Conservation (phyloP, 2,113 vertebrate species). For the Corythoichthys intestinalis region DNA sequence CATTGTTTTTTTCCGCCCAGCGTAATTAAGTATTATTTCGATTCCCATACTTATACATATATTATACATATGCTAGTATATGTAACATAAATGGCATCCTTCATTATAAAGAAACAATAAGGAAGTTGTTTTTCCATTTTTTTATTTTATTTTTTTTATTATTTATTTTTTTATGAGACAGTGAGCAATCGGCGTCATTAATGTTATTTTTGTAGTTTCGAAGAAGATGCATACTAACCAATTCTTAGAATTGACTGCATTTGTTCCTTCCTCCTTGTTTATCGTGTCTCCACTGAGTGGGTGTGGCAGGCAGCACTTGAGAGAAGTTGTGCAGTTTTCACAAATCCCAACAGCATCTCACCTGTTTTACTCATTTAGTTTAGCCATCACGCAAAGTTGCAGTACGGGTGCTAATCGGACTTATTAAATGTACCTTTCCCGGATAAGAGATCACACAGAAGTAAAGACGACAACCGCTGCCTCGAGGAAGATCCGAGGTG, state of each 20-base stretch:
- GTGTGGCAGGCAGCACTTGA: conserved; percentile 19
- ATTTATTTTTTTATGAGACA: no score
- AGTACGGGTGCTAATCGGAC: conserved; percentile 40
- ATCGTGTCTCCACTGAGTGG: conserved; percentile 10
- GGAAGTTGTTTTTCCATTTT: neutral
- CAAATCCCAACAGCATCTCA: conserved; percentile 5
- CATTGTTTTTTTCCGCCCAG: conserved; percentile 11
- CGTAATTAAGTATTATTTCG: conserved; percentile 21
- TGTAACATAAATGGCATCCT: conserved; percentile 9
- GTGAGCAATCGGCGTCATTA: neutral
- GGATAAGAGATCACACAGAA: conserved; percentile 28
- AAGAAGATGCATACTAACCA: neutral
- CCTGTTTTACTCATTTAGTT: conserved; percentile 34
- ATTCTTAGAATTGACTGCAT: neutral
- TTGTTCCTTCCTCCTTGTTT: conserved; percentile 13
- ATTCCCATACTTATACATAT: conserved; percentile 2
- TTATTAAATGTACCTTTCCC: conserved; percentile 23
- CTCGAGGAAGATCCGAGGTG: neutral
- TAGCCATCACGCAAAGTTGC: conserved; percentile 41
- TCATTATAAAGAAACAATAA: neutral
- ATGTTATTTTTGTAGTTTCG: neutral
- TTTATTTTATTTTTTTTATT: no score
- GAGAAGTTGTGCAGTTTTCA: conserved; percentile 17
- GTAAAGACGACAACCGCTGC: neutral
- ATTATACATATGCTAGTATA: conserved; percentile 19